These are phyloP conservation scores for Gorsachius magnificus DNA, from an alignment of 2,797 vertebrate species.

Conservation along the genomic window DNA sequence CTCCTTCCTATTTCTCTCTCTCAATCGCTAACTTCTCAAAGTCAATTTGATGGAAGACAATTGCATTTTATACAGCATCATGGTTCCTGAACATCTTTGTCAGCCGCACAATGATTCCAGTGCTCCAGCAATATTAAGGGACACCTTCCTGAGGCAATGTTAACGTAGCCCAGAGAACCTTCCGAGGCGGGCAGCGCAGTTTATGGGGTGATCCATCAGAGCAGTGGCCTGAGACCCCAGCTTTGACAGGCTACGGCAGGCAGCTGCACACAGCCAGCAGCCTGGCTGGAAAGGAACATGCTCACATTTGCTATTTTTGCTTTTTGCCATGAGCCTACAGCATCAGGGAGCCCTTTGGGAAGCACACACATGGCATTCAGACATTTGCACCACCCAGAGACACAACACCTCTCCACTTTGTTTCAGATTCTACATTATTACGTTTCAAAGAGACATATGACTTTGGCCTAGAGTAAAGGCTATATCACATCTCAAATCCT, in stretches of 20 bases:
- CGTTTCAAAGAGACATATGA: neutral
- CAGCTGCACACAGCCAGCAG: neutral
- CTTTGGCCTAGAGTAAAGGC: neutral
- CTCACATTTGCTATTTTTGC: accelerated
- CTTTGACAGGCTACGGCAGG: neutral
- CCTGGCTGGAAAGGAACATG: neutral
- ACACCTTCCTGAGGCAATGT: neutral
- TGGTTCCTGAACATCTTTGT: neutral
- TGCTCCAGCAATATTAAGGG: neutral
- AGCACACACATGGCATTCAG: accelerated
- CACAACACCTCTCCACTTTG: neutral
- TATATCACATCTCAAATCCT: neutral
- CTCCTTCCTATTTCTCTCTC: neutral
- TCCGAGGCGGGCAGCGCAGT: neutral
- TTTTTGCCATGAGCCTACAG: neutral
- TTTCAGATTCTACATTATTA: neutral
- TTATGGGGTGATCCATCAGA: neutral
- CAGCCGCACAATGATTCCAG: neutral
- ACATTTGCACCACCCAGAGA: neutral
- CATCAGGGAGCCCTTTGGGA: neutral
- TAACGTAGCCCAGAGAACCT: neutral
- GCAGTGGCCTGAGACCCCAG: neutral
- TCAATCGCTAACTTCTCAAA: neutral
- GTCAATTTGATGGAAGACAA: neutral
- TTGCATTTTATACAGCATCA: neutral